These are phyloP conservation scores for Cottoperca gobio DNA, from an alignment of 2,797 vertebrate species.

Conservation along the genomic window DNA sequence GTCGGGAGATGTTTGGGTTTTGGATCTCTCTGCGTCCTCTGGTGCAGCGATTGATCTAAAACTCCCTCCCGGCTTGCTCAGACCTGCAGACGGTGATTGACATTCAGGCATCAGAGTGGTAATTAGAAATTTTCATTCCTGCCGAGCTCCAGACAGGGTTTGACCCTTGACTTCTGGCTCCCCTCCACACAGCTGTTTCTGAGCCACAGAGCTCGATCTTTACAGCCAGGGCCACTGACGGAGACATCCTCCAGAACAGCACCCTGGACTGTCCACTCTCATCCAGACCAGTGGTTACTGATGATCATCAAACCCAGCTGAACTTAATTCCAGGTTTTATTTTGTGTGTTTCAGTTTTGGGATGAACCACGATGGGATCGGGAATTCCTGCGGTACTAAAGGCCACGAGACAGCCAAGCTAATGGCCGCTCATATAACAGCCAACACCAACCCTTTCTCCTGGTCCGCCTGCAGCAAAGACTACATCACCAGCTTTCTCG, in stretches of 20 bases:
- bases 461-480: conserved; percentile 99
- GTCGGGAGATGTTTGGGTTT: conserved; percentile 24
- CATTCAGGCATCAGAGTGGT: conserved; percentile 81
- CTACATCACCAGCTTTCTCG: conserved; percentile 99
- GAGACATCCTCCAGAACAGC: conserved; percentile 43
- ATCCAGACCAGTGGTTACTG: conserved; percentile 8
- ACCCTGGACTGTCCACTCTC: conserved; percentile 16
- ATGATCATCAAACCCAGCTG: conserved; percentile 3
- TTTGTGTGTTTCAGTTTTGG: conserved; percentile 91
- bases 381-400: conserved; percentile 98
- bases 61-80: conserved; percentile 65
- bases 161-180: conserved; percentile 80
- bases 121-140: conserved; percentile 84
- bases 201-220: conserved; percentile 66
- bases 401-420: conserved; percentile 98
- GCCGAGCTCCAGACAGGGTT: conserved; percentile 81
- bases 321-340: conserved; percentile 29
- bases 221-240: conserved; percentile 61
- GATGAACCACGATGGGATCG: conserved; percentile 99
- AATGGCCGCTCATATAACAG: conserved; percentile 99
- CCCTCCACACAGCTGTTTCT: conserved; percentile 85
- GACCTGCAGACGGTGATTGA: conserved; percentile 83
- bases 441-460: conserved; percentile 99
- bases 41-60: conserved; percentile 29
- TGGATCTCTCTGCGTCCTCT: conserved; percentile 3